Percentiles rank a stretch among this genome's conserved stretches.
These are phyloP conservation scores for Tetragonisca angustula DNA, from an alignment of 2,888 invertebrate genomes.

Conservation along the genomic window DNA sequence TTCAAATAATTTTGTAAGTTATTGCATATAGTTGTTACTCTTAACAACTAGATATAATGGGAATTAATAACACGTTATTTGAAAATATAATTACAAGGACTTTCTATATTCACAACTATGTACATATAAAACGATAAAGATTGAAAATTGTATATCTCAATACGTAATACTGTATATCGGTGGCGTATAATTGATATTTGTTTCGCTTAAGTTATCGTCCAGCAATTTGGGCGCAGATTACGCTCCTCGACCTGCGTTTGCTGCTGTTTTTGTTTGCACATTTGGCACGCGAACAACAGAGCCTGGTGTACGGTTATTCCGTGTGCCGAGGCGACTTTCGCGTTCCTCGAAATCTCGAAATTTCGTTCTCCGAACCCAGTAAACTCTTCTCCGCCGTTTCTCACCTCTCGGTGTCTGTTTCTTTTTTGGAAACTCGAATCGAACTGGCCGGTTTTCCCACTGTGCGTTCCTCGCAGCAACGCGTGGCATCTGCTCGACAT, in stretches of 20 bases:
- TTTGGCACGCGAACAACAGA: conserved; percentile 63
- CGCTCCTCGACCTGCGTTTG: conserved; percentile 27
- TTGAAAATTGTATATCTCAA: background rate
- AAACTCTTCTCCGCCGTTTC: background rate
- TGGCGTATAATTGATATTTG: background rate
- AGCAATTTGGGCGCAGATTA: conserved; percentile 35
- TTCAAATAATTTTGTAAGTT: too few relatives aligned
- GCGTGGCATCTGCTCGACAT: conserved; percentile 80
- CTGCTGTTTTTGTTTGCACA: conserved; percentile 63
- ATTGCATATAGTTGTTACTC: too few relatives aligned
- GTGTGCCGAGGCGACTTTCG: conserved; percentile 47
- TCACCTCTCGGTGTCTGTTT: conserved; percentile 1
- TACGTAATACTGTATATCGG: background rate
- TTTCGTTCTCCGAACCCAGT: conserved; percentile 61
- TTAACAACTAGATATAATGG: background rate
- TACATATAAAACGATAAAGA: background rate
- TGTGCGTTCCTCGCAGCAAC: conserved; percentile 44
- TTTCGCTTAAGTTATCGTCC: conserved; percentile 20
- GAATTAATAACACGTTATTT: background rate
- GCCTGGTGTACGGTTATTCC: conserved; percentile 47
- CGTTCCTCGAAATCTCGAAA: conserved; percentile 70
- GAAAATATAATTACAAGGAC: background rate
- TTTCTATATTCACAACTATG: background rate
- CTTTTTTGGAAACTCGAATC: conserved; percentile 27
- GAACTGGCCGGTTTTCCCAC: conserved; percentile 15